Conservation (phyloP, 1,140 invertebrate genomes). For the Heterodera carotae region DNA sequence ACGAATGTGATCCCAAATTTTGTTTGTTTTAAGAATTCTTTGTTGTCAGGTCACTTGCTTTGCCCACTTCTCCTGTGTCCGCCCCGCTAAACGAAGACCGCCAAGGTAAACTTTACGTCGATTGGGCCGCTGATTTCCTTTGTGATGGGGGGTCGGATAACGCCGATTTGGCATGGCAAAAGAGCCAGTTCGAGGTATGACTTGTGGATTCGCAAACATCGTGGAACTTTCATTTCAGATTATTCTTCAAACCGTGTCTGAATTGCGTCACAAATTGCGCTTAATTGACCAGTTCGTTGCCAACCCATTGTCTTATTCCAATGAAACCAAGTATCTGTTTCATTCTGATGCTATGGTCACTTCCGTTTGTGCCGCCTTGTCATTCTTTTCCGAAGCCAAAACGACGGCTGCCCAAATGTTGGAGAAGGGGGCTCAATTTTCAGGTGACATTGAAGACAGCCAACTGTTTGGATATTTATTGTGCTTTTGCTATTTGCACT, state of each 20-base stretch:
- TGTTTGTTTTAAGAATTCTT: not conserved
- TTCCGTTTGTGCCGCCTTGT: not conserved
- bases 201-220: too few species aligned
- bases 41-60: not conserved
- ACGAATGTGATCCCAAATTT: too few species aligned
- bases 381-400: not conserved
- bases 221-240: not conserved
- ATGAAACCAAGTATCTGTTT: not conserved
- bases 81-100: not conserved
- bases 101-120: not conserved
- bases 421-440: not conserved
- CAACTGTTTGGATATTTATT: not conserved
- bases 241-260: not conserved
- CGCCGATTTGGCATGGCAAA: not conserved
- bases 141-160: too few species aligned
- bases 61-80: not conserved
- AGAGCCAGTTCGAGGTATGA: not conserved
- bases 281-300: not conserved
- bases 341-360: not conserved
- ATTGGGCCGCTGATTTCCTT: not conserved
- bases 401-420: not conserved
- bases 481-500: not conserved
- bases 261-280: not conserved
- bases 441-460: not conserved
- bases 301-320: not conserved